Evolutionary conservation across 1,140 invertebrate species (phyloP), one percentile per base, ranked within the genome.

Genomic region (Nasonia giraulti): DNA sequence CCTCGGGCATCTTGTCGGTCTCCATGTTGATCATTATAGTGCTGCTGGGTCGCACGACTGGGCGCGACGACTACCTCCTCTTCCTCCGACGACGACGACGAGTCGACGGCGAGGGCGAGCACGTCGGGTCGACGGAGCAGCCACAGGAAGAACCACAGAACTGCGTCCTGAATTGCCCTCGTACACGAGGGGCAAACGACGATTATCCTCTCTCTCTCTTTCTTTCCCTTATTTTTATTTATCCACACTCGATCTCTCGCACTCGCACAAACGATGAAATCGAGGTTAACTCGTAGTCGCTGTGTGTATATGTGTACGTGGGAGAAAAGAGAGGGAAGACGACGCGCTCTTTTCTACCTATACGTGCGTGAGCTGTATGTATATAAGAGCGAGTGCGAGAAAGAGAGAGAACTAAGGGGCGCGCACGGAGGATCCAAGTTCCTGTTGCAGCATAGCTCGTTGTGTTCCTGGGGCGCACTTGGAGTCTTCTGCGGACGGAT

Each of bases 1-100:
- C 95, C 89, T 95, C 94, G 90, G 94, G 93, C 85, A 94, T 93
- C 91, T 95, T 95, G 91, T 95, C 95, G 88, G 94, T 95, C 93
- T 95, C 95, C 95, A 95, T 95, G 92, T 94, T 95, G 91, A 94
- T 94, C 94, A 94, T 94, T 44, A 44, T 62, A 62, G 55, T 62
- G 55, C 6, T 62, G 55, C 55, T 62, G 55, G 75, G 50, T 71
- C 69, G 69, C 10, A 17, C 55, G 20, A n/a, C 55, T 62, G 55
- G 69, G 44, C 40, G 71, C 80, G 69, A 55, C 47, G 17, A 40
- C 69, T 31, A 27, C 80, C 66, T 82, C 23, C 55, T 74, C 27
- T 8, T 71, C 68, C 31, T 20, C 1, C 23, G 11, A 47, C 17
- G 31, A 4, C 11, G n/a, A 50, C 55, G 62, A 17, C 37, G 23